Base-by-base conservation (phyloP, 2,888 invertebrate genomes). In the Noctuana brunneofusca region DNA sequence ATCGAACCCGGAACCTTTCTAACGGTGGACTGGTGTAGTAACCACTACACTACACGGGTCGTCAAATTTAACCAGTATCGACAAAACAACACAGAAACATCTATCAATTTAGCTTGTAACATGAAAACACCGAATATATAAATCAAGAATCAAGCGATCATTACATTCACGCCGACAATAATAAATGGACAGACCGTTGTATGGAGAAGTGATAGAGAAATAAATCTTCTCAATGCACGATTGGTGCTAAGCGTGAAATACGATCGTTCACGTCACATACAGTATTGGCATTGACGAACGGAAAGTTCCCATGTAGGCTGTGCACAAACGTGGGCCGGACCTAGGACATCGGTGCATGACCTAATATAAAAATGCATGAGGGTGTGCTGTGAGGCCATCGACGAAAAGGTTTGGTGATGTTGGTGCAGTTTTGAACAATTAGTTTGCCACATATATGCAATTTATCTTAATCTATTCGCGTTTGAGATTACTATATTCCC, bases 371-470 rank as follows among this genome's bases (percentile, higher is more conserved):
- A 55, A 14, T 46, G 66, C 66, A 58, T 54, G 70, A 60, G 71
- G 71, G 71, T 66, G 69, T 66, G 64, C 48, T 48, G 38, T 65
- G 71, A 69, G 68, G 68, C 63, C 68, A 64, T 27, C 53, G 14
- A 16, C 30, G 20, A 12, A 46, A 46, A 24, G 14, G 27, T 18
- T 24, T 30, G 16, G 4, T 14, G 1, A 6, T 4, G 8, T 16
- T 9, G 38, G 43, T 43, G 6, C 43, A 16, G 16, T 14, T 16
- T n/a, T 4, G 6, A 8, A 16, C 16, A 14, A 3, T 43, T 16
- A 43, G 38, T 6, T 30, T 30, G 30, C 30, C n/a, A n/a, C n/a
- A n/a, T n/a, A n/a, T n/a, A n/a, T n/a, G n/a, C n/a, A n/a, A n/a
- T n/a, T n/a, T n/a, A n/a, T n/a, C n/a, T n/a, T n/a, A n/a, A n/a